Evolutionary conservation across 2,888 invertebrate species (phyloP).

Genomic region (Pachydiplax longipennis): DNA sequence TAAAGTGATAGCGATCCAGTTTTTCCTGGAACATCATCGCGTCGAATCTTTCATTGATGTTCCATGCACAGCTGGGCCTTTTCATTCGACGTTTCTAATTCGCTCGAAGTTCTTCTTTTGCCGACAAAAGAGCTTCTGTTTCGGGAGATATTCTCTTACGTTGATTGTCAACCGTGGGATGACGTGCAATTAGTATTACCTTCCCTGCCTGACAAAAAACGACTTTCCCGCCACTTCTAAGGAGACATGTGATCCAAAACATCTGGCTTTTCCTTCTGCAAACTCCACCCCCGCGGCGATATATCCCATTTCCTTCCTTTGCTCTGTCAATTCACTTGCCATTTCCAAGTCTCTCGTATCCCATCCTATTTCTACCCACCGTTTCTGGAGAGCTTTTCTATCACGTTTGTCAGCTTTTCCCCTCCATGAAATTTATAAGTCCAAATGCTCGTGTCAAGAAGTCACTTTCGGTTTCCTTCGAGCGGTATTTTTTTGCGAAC

Average conservation of each 20-base stretch:
- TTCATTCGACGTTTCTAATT: too few species aligned
- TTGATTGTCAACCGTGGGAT: too few species aligned
- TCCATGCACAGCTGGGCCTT: too few species aligned
- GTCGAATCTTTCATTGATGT: too few species aligned
- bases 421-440: background rate
- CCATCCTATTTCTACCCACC: background rate
- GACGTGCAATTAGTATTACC: too few species aligned
- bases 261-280: conserved; percentile 1
- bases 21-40: too few species aligned
- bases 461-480: background rate
- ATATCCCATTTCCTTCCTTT: background rate
- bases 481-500: background rate
- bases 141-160: too few species aligned
- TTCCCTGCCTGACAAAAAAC: too few species aligned
- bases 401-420: background rate
- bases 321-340: background rate
- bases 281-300: background rate
- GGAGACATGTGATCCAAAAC: conserved; percentile 22
- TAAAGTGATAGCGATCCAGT: too few species aligned
- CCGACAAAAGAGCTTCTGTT: too few species aligned
- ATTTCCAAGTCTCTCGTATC: background rate
- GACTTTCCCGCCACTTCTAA: background rate
- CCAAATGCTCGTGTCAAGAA: background rate
- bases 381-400: background rate
- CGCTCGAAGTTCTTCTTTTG: too few species aligned